Percentiles rank a stretch among this genome's conserved stretches.
phyloP scores from a whole-genome alignment of 2,113 vertebrate species.

The Motacilla alba region DNA sequence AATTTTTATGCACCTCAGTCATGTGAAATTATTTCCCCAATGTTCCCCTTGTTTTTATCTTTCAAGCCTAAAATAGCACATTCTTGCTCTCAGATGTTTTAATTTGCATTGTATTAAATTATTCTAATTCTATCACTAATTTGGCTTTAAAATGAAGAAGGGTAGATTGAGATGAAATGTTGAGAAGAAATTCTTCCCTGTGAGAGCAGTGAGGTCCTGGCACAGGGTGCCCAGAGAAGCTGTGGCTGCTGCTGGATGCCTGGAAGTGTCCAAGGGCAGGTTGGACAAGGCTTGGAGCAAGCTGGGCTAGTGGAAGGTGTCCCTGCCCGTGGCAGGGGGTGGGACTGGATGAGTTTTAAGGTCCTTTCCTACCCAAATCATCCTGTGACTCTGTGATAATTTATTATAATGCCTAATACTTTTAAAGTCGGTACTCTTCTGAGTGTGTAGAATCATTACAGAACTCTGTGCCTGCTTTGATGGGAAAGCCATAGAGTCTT shows the following conservation, averaged over 20 bases:
- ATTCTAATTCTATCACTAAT: not conserved
- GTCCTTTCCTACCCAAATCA: not conserved
- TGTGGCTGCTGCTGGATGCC: not conserved
- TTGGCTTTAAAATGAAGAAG: not conserved
- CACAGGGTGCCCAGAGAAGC: not conserved
- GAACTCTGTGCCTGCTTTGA: not conserved
- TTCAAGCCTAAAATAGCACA: not conserved
- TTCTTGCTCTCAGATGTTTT: not conserved
- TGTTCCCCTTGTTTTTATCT: not conserved
- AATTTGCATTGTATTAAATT: not conserved
- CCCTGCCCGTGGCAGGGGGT: not conserved
- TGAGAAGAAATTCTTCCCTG: not conserved
- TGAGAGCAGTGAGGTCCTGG: accelerated
- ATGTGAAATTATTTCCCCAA: not conserved
- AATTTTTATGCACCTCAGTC: not conserved
- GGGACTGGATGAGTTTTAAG: not conserved
- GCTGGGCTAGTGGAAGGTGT: accelerated
- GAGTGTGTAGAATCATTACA: not conserved
- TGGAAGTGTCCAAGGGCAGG: not conserved
- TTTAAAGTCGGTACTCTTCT: not conserved
- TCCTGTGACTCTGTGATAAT: not conserved
- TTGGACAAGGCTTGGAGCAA: accelerated
- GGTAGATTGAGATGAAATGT: not conserved
- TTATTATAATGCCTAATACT: not conserved
- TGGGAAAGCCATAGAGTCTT: not conserved